Base-by-base conservation (phyloP, 2,888 invertebrate species). In the Encarsia formosa region DNA sequence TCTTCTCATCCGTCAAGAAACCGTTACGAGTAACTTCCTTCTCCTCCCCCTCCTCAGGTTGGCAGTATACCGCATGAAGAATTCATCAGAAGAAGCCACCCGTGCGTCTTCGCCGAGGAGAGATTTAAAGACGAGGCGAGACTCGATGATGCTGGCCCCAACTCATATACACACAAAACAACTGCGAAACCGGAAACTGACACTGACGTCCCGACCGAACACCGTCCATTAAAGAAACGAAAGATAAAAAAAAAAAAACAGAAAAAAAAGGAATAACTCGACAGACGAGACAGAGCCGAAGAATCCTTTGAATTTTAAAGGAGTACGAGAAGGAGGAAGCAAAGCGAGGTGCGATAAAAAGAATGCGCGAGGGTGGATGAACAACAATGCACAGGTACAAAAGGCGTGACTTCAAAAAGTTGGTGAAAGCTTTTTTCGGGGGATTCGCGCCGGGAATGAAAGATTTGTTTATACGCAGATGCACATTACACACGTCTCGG, bases 121-220 rank as follows among this genome's bases (percentile, higher is more conserved):
- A 40, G 49, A 49, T 49, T 49, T 26, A 42, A 42, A 49, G 38
- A 49, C 42, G 39, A 44, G 38, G 32, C n/a, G n/a, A n/a, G n/a
- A n/a, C n/a, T n/a, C n/a, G n/a, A n/a, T n/a, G n/a, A n/a, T n/a
- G n/a, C n/a, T 20, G 22, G 5, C 31, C 9, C n/a, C 15, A 24
- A 13, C 49, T 38, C 43, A 23, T 44, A 44, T 39, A 23, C 44
- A 39, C 39, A 34, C 44, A 51, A 32, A 45, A 51, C 34, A 20
- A 19, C 37, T 29, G 34, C n/a, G 45, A 51, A 51, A 51, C 51
- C 51, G 51, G 41, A 49, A 26, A 52, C 49, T 50, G 35, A 13
- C 31, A 4, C n/a, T 20, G 26, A 37, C 26, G 42, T 39, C 24
- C 34, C 24, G 13, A 26, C 34, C 8, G 24, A 42, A 42, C 2